Evolutionary conservation across 1,140 invertebrate genomes (phyloP).

Genomic region (Rhynchophorus ferrugineus): DNA sequence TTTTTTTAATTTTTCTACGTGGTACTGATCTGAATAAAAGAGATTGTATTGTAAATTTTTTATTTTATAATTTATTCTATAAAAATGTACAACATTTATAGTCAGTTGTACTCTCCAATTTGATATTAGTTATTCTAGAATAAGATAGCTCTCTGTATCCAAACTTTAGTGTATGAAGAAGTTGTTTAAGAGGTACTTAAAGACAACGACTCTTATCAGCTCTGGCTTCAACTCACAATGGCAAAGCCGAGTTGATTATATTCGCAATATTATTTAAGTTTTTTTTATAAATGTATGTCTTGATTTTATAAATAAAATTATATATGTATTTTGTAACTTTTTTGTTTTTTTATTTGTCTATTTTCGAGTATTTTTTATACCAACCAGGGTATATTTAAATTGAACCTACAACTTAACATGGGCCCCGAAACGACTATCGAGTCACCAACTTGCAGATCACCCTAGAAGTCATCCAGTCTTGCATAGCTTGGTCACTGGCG

Average conservation of each 20-base stretch:
- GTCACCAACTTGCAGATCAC: too few relatives aligned
- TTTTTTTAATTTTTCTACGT: constrained; percentile 21
- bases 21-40: constrained; percentile 31
- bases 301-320: constrained; percentile 36
- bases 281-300: constrained; percentile 38
- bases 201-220: constrained; percentile 5
- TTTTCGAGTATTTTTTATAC: not conserved
- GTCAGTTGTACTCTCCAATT: constrained; percentile 28
- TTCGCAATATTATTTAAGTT: constrained; percentile 40
- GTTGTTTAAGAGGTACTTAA: constrained; percentile 15
- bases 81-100: constrained; percentile 25
- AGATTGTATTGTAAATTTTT: constrained; percentile 28
- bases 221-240: constrained; percentile 6
- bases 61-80: constrained; percentile 33
- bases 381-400: too few relatives aligned
- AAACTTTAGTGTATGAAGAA: constrained; percentile 28
- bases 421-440: too few relatives aligned
- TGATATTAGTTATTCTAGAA: constrained; percentile 31
- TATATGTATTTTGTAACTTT: constrained; percentile 23
- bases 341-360: not conserved
- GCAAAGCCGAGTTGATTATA: constrained; percentile 28
- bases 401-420: too few relatives aligned
- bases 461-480: too few relatives aligned
- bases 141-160: constrained; percentile 36
- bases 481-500: too few relatives aligned